A percentile compares a stretch with the other conserved stretches of the same genome.
Evolutionary conservation across 2,888 invertebrate species (phyloP).

Genomic region (Scaptomyza polygonia): DNA sequence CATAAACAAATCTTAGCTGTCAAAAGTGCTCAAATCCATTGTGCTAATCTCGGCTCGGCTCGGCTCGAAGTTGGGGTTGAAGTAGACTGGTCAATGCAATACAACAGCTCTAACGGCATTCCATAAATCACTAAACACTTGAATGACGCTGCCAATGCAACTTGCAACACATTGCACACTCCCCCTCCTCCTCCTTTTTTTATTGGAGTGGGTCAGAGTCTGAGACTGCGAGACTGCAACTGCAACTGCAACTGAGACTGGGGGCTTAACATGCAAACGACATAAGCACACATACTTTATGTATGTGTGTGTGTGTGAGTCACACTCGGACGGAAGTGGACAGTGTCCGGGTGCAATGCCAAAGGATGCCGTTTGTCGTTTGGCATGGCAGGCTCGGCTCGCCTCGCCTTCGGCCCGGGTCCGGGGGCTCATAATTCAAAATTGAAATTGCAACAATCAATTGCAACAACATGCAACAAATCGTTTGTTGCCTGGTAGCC

Average conservation of each 20-base stretch:
- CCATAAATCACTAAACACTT: constrained; percentile 82
- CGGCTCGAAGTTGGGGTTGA: too few species aligned
- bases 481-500: constrained; percentile 71
- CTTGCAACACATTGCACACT: constrained; percentile 76
- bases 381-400: constrained; percentile 30
- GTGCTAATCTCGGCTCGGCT: constrained; percentile 78
- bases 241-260: constrained; percentile 36
- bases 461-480: constrained; percentile 81
- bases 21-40: constrained; percentile 81
- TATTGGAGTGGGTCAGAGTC: constrained; percentile 19
- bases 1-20: constrained; percentile 81
- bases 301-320: constrained; percentile 5
- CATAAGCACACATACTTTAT: constrained; percentile 19
- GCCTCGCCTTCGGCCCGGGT: constrained; percentile 34
- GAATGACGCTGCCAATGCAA: constrained; percentile 77
- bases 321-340: constrained; percentile 46
- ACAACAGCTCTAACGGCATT: constrained; percentile 76
- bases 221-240: constrained; percentile 30
- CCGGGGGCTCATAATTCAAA: constrained; percentile 81
- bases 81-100: background rate
- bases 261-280: constrained; percentile 54
- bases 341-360: constrained; percentile 58
- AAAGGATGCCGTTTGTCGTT: constrained; percentile 46
- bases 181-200: too few species aligned
- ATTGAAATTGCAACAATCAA: constrained; percentile 83